Percentiles rank a stretch among this genome's conserved stretches.
Conservation (phyloP, 2,113 vertebrate species). For the Psittacula cyanocephala region DNA sequence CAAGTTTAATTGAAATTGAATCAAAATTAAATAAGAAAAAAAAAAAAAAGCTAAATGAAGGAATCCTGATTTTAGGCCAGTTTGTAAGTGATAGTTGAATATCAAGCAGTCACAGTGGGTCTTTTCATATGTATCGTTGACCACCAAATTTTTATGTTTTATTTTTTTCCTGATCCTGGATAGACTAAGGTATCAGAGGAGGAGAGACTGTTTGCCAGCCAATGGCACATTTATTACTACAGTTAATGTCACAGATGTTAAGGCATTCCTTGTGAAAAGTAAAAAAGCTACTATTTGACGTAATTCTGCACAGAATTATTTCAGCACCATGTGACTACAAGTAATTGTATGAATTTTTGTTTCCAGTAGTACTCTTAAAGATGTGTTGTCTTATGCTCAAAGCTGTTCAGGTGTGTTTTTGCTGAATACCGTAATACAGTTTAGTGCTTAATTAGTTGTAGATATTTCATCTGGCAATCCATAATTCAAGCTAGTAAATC, state of each 20-base stretch:
- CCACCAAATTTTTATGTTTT: neutral
- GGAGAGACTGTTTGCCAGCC: neutral
- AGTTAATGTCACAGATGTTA: neutral
- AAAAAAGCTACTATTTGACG: neutral
- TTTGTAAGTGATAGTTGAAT: neutral
- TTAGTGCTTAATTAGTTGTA: neutral
- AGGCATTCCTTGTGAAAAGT: neutral
- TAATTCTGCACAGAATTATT: neutral
- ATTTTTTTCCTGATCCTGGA: neutral
- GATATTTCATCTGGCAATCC: neutral
- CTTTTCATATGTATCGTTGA: neutral
- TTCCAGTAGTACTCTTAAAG: neutral
- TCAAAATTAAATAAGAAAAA: neutral
- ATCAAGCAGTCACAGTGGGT: neutral
- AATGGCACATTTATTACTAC: neutral
- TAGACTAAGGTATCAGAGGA: neutral
- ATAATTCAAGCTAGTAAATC: neutral
- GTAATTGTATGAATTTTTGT: neutral
- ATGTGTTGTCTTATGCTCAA: neutral
- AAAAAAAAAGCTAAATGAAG: rapidly evolving
- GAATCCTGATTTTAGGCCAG: neutral
- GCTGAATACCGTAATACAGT: neutral
- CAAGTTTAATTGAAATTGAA: neutral
- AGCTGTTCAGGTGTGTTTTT: neutral
- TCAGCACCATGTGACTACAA: neutral